Base-by-base conservation (phyloP, 2,888 invertebrate species). In the Eugnorisma glareosa region DNA sequence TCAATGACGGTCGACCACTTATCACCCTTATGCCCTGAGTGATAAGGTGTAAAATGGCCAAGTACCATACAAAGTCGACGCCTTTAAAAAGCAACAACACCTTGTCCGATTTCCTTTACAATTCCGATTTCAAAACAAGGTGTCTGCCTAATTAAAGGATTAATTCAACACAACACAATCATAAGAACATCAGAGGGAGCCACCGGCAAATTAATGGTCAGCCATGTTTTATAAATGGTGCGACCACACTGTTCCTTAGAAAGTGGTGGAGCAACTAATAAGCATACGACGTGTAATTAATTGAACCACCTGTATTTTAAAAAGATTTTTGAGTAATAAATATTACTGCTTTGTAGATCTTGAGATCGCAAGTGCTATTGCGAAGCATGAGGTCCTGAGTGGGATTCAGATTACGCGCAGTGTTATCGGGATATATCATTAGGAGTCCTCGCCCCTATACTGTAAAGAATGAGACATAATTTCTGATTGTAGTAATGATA, bases 171-270 rank as follows among this genome's bases (percentile, higher is more conserved):
- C 89, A 88, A 91, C 86, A 84, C 84, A 86, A 86, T 88, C 84
- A 85, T 81, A 84, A 75, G 76, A 84, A 93, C 90, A 92, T 93
- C 93, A 91, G 86, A 93, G 85, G 87, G 77, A 89, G 75, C 86
- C 70, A 82, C 73, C 79, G 72, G 73, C 74, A 89, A 89, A 94
- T 92, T 91, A 92, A 94, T 93, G 86, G 75, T 71, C 78, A 68
- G 81, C 86, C 85, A 81, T 84, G 81, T 75, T 84, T 91, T 90
- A 93, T 92, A 83, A 89, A 94, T 93, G 91, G 73, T 84, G 79
- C 79, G 80, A 85, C 88, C 88, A 70, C 70, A 37, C 74, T 84
- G 78, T 89, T 86, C 84, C 86, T 86, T 87, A 81, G 85, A 86
- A 75, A 75, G 67, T 67, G 73, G 67, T 31, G 48, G 69, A 74